Percentiles rank a stretch among this genome's conserved stretches.
Conservation (phyloP, 37 sponge, comb jelly and placozoan species). For the Lycopodina hypogea region DNA sequence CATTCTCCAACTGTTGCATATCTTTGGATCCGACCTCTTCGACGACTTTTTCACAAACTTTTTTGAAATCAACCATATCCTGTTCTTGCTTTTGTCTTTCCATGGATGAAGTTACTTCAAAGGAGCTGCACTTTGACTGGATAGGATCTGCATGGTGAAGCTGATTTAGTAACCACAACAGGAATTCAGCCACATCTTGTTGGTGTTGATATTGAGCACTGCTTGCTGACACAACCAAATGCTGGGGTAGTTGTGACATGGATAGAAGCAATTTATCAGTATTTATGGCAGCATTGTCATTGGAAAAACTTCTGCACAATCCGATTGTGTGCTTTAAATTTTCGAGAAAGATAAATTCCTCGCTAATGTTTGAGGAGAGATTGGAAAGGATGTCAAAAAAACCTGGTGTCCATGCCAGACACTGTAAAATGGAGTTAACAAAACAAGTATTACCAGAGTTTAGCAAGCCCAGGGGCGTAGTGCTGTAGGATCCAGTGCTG, state of each 20-base stretch:
- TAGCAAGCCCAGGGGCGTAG: slow-evolving; percentile 43
- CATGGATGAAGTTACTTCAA: background rate
- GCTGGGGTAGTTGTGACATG: slow-evolving; percentile 26
- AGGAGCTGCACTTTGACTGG: background rate
- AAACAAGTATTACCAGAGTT: slow-evolving; percentile 59
- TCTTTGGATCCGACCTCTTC: background rate
- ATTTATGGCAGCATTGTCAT: slow-evolving; percentile 1
- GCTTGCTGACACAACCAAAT: slow-evolving; percentile 19
- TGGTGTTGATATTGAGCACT: slow-evolving; percentile 47
- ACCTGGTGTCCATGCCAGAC: slow-evolving; percentile 33
- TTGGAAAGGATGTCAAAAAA: slow-evolving; percentile 17
- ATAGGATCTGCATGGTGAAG: slow-evolving; percentile 14
- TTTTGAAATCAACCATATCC: background rate
- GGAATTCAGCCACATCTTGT: slow-evolving; percentile 68
- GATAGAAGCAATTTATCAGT: slow-evolving; percentile 9
- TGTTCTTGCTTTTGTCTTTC: background rate
- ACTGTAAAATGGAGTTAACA: slow-evolving; percentile 33
- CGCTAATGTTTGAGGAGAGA: background rate
- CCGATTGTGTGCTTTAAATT: background rate
- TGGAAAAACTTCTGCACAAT: slow-evolving; percentile 4
- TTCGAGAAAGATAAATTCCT: background rate
- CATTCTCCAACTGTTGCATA: slow-evolving; percentile 14
- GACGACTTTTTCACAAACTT: background rate
- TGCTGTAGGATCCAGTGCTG: background rate
- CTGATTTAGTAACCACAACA: slow-evolving; percentile 51